phyloP scores from a whole-genome alignment of 2,797 vertebrate genomes.

The Phrynocephalus vlangalii region DNA sequence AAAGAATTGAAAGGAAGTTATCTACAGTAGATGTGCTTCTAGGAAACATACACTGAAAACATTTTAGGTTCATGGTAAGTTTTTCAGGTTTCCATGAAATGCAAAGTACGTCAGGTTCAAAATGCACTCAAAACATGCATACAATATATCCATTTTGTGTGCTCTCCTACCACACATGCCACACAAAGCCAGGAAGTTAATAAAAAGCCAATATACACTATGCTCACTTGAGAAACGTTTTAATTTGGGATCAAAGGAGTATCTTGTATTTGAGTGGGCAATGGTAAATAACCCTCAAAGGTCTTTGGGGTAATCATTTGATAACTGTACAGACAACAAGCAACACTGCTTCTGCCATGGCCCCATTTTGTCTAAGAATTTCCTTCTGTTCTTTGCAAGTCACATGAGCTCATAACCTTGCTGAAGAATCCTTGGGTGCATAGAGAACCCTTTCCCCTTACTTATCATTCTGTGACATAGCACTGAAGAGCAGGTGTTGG shows the following conservation, averaged over 20 bases:
- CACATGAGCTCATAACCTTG: neutral
- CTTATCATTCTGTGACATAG: neutral
- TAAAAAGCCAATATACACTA: no score
- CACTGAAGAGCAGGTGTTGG: neutral
- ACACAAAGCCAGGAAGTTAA: neutral
- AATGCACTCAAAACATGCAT: neutral
- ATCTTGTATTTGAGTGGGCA: neutral
- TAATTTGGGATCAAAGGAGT: neutral
- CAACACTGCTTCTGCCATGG: neutral
- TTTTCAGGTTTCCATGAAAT: neutral
- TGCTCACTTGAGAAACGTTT: neutral
- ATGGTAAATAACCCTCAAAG: neutral
- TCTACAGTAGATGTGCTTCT: neutral
- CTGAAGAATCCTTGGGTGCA: neutral
- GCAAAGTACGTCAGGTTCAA: neutral
- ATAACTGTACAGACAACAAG: neutral
- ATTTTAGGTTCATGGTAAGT: neutral
- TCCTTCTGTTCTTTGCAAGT: no score
- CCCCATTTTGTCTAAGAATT: no score
- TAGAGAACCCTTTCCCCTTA: neutral
- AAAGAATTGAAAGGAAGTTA: neutral
- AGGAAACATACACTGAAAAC: neutral
- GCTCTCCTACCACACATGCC: neutral
- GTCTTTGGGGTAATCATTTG: neutral
- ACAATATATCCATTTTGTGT: neutral